Evolutionary conservation across 2,888 invertebrate species (phyloP), one percentile per base, ranked within the genome.

Genomic region (Brachylomia viminalis): DNA sequence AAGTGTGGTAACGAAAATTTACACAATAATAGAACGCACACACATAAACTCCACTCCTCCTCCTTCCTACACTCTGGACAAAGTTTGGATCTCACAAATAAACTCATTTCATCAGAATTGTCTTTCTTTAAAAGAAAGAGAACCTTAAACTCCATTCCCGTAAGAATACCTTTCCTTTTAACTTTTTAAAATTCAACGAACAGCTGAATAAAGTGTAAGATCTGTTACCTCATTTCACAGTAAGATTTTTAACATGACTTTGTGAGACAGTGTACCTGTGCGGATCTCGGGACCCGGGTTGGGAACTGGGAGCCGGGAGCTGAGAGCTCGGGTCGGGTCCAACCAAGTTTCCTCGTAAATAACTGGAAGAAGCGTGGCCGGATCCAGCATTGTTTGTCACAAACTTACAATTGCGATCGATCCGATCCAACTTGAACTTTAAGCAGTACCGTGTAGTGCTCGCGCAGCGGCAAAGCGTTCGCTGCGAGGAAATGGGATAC

Each of bases 161-260:
- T 66, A 80, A 80, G 79, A 85, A 80, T 79, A 74, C 82, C 75
- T 78, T 84, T 80, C 82, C 79, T 83, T 86, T 85, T 77, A 88
- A 87, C 87, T 86, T 87, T 88, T 77, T 79, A 81, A 85, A 86
- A 84, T 80, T 83, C 84, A 86, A 79, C 78, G 81, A 81, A 80
- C 72, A 80, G 72, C 79, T 74, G 81, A 86, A 82, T 87, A 86
- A 86, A 88, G 73, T 79, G 73, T 49, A 70, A 80, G 88, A 87
- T 88, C 88, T 82, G 84, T 86, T 88, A 80, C 83, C 83, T 88
- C 86, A 87, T 87, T 87, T 86, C 81, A 87, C 79, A 80, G 84
- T 86, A 80, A 88, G 84, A 88, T 86, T 88, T 86, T 88, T 65
- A 87, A 80, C 79, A 59, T 80, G 75, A 82, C 77, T 82, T 78